These are phyloP conservation scores for Drosophila fungiperda DNA, from an alignment of 2,888 invertebrate species.

Conservation along the genomic window DNA sequence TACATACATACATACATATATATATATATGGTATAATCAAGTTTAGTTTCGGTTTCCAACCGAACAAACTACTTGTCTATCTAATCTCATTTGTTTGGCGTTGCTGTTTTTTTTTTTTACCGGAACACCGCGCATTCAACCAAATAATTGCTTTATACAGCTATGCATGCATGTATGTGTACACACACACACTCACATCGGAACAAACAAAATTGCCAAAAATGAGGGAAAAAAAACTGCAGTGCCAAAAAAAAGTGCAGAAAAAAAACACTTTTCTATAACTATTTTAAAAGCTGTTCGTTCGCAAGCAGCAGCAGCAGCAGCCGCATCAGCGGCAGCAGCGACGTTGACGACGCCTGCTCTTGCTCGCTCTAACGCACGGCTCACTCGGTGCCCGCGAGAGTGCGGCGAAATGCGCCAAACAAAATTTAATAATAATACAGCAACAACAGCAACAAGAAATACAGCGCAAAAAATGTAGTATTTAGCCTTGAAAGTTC, in stretches of 20 bases:
- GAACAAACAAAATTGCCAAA: conserved; percentile 32
- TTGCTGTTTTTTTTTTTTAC: conserved; percentile 43
- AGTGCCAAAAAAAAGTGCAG: conserved; percentile 42
- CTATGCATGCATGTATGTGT: conserved; percentile 31
- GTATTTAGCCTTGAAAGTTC: conserved; percentile 82
- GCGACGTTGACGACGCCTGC: conserved; percentile 1
- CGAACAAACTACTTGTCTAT: conserved; percentile 74
- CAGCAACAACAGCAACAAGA: conserved; percentile 36
- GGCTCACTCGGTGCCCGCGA: conserved; percentile 1
- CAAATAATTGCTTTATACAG: conserved; percentile 71
- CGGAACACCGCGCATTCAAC: conserved; percentile 65
- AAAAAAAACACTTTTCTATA: conserved; percentile 71
- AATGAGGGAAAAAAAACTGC: conserved; percentile 48
- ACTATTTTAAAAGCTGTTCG: conserved; percentile 62
- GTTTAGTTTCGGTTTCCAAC: conserved; percentile 60
- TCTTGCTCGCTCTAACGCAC: conserved; percentile 5
- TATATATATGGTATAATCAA: conserved; percentile 8
- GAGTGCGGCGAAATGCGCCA: conserved; percentile 69
- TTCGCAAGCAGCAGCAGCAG: conserved; percentile 16
- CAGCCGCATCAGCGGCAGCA: conserved; percentile 9
- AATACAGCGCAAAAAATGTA: conserved; percentile 62
- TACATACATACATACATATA: not conserved
- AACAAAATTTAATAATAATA: conserved; percentile 79
- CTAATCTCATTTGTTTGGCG: conserved; percentile 64
- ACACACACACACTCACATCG: conserved; percentile 45